These are phyloP conservation scores for Choristoneura rosaceana DNA, from an alignment of 2,888 invertebrate species.

Conservation along the genomic window DNA sequence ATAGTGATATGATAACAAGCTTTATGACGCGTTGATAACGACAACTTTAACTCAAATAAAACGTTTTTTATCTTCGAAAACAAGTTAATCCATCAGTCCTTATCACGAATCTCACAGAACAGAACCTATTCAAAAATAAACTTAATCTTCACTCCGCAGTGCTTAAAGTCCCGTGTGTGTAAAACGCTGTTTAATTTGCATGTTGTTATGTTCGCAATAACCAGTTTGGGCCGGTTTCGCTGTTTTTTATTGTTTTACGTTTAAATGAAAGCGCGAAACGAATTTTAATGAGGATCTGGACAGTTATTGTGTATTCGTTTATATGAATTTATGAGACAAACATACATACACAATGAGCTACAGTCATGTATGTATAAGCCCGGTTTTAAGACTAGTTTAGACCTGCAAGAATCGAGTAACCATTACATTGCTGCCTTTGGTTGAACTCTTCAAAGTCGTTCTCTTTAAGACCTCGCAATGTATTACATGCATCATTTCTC, in stretches of 20 bases:
- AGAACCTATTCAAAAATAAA: not conserved
- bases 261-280: constrained; percentile 22
- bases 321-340: constrained; percentile 16
- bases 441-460: no score
- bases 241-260: constrained; percentile 30
- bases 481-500: no score
- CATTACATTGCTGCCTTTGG: no score
- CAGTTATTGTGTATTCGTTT: constrained; percentile 23
- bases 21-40: constrained; percentile 13
- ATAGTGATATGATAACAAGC: not conserved
- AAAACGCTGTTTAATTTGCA: not conserved
- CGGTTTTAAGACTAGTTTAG: no score
- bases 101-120: constrained; percentile 18
- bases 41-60: constrained; percentile 25
- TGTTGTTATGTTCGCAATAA: constrained; percentile 11
- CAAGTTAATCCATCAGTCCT: constrained; percentile 29
- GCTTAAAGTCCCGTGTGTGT: not conserved
- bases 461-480: no score
- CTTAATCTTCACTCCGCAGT: not conserved
- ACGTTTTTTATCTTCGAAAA: constrained; percentile 30
- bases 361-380: no score
- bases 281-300: constrained; percentile 22
- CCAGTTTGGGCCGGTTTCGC: constrained; percentile 12
- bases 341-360: not conserved
- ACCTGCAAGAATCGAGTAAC: no score